Percentiles rank a stretch among this genome's conserved stretches.
Conservation (phyloP, 2,113 vertebrate genomes). For the Tyrannus savana region DNA sequence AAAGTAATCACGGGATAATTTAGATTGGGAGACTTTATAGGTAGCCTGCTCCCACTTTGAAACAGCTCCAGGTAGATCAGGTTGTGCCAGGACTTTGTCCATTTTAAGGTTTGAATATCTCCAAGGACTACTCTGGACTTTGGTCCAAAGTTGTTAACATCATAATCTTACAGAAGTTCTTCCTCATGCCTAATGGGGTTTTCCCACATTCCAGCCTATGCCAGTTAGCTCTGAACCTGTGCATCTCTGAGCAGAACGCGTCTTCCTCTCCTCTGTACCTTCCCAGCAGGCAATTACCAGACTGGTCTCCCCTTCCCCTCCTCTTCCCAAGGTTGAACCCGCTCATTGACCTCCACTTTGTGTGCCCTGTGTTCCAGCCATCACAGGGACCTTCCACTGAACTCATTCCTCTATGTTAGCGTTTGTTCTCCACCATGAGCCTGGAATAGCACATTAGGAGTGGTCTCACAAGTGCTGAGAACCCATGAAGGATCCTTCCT, state of each 20-base stretch:
- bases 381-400: not conserved
- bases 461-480: not conserved
- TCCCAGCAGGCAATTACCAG: not conserved
- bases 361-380: rapidly evolving
- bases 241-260: not conserved
- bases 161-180: slow-evolving; percentile 27
- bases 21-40: not conserved
- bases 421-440: not conserved
- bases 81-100: not conserved
- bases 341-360: rapidly evolving
- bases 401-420: not conserved
- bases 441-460: not conserved
- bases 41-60: not conserved
- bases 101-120: not conserved
- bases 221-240: not conserved
- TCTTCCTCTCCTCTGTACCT: not conserved
- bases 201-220: slow-evolving; percentile 9
- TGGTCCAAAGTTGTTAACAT: not conserved
- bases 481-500: not conserved
- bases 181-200: slow-evolving; percentile 49
- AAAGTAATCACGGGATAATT: not conserved
- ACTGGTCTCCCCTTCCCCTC: not conserved
- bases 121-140: not conserved
- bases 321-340: not conserved
- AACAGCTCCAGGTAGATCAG: not conserved